Conservation (phyloP, 2,797 vertebrate genomes). For the Spatula clypeata region DNA sequence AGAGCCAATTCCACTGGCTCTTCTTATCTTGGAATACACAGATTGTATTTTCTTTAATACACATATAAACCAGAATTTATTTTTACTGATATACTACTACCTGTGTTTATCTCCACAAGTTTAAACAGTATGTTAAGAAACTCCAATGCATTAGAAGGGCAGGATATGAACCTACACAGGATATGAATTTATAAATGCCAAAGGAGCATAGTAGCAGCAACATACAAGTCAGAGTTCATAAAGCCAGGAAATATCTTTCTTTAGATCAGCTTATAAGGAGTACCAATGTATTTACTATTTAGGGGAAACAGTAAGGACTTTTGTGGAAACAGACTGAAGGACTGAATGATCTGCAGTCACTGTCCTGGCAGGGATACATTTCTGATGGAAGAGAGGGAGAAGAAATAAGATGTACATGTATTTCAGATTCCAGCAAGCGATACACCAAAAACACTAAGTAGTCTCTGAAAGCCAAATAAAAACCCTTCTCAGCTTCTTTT, state of each 20-base stretch:
- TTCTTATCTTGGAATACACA: background rate
- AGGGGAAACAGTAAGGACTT: background rate
- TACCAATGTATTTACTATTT: background rate
- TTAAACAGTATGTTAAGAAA: slow-evolving; percentile 10
- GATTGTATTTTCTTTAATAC: background rate
- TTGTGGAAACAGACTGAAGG: background rate
- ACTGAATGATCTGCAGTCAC: background rate
- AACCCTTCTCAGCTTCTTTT: background rate
- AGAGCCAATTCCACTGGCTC: background rate
- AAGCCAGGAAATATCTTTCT: slow-evolving; percentile 32
- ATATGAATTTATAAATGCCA: slow-evolving; percentile 53
- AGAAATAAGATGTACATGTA: background rate
- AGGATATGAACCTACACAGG: slow-evolving; percentile 37
- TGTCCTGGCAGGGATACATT: background rate
- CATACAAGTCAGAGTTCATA: slow-evolving; percentile 37
- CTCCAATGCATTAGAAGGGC: slow-evolving; percentile 17
- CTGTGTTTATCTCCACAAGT: background rate
- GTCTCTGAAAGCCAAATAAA: slow-evolving; percentile 4
- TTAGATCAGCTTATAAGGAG: slow-evolving; percentile 9
- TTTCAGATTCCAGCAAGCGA: background rate
- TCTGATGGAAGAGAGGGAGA: background rate
- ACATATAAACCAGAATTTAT: background rate
- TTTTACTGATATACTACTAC: background rate
- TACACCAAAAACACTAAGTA: background rate
- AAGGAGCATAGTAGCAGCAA: slow-evolving; percentile 8